These are phyloP conservation scores for Caradrina clavipalpis DNA, from an alignment of 2,888 invertebrate genomes.

Conservation along the genomic window DNA sequence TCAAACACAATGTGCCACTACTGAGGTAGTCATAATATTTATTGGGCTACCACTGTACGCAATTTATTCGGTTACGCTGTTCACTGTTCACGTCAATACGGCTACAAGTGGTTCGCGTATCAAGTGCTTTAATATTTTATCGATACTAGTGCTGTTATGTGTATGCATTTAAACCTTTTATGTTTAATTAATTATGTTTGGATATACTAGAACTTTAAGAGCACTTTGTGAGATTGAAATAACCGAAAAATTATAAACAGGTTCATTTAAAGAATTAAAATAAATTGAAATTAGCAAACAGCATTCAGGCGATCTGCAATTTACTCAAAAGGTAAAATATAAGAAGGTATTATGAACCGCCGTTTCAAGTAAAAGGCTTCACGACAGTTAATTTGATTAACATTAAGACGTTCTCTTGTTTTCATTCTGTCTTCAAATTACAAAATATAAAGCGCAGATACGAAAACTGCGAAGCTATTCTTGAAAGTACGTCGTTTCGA, in stretches of 20 bases:
- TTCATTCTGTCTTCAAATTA: constrained; percentile 15
- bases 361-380: constrained; percentile 18
- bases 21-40: constrained; percentile 53
- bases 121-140: constrained; percentile 32
- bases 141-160: constrained; percentile 22
- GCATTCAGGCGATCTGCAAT: neutral
- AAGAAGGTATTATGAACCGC: neutral
- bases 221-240: neutral
- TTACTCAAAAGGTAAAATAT: constrained; percentile 8
- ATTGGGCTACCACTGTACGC: constrained; percentile 30
- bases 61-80: constrained; percentile 50
- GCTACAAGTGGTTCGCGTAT: constrained; percentile 45
- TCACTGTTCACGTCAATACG: constrained; percentile 28
- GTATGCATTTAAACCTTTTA: neutral
- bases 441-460: neutral
- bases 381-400: neutral
- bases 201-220: neutral
- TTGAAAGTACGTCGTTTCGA: constrained; percentile 3
- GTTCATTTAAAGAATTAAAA: neutral
- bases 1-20: constrained; percentile 29
- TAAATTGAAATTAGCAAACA: constrained; percentile 8
- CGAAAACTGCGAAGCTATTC: constrained; percentile 14
- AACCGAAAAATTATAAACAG: neutral
- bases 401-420: constrained; percentile 1
- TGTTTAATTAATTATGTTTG: too few relatives aligned